Evolutionary conservation across 2,113 vertebrate species (phyloP).

Genomic region (Colinus virginianus): DNA sequence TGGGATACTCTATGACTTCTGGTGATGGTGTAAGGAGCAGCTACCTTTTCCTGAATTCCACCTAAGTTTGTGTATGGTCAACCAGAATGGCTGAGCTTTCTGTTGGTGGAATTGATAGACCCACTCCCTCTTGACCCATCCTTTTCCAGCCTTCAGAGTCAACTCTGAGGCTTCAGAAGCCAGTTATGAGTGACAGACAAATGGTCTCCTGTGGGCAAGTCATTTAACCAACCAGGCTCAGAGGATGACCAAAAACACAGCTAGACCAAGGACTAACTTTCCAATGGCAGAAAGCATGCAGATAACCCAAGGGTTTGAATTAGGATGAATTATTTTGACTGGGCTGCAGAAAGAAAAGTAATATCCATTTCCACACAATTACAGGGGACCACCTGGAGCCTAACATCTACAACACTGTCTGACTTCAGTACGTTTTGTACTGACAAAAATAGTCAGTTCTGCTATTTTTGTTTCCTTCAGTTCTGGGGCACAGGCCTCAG

Average conservation of each 20-base stretch:
- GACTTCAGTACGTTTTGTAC: neutral
- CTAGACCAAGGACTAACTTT: neutral
- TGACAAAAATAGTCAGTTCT: neutral
- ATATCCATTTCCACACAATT: neutral
- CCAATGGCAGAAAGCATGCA: neutral
- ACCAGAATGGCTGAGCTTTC: neutral
- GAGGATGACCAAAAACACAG: neutral
- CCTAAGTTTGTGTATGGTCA: neutral
- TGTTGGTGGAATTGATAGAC: neutral
- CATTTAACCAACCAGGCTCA: neutral
- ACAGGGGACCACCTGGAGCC: neutral
- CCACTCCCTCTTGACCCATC: neutral
- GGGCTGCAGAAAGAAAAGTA: neutral
- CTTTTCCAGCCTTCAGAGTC: neutral
- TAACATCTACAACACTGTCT: neutral
- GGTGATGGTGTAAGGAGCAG: accelerated
- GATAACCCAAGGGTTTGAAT: neutral
- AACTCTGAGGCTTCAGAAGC: neutral
- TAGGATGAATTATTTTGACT: neutral
- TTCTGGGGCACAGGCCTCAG: neutral
- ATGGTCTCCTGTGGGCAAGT: neutral
- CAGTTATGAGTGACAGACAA: neutral
- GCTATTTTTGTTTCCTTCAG: neutral
- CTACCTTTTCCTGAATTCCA: neutral
- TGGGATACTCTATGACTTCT: accelerated